These are phyloP conservation scores for Prosopocoilus inquinatus DNA, from an alignment of 2,888 invertebrate genomes.

Conservation along the genomic window DNA sequence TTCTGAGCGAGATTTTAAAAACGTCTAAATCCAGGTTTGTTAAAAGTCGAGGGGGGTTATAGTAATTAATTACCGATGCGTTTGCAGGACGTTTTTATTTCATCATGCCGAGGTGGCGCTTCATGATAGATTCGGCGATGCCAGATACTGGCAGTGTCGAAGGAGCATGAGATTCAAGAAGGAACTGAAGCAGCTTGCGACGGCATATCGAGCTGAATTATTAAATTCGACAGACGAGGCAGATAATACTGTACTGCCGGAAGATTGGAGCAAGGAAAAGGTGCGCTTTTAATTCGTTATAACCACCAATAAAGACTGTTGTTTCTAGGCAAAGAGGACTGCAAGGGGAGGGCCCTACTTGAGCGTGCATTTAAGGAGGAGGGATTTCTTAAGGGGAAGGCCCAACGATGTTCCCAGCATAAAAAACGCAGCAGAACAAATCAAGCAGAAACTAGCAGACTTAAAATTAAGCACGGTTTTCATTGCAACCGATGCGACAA, in stretches of 20 bases:
- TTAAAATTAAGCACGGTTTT: constrained; percentile 65
- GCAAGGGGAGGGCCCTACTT: constrained; percentile 72
- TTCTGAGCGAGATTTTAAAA: constrained; percentile 61
- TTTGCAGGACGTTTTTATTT: constrained; percentile 55
- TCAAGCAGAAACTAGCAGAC: constrained; percentile 59
- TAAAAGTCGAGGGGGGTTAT: constrained; percentile 6
- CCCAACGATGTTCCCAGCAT: constrained; percentile 75
- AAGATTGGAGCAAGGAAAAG: constrained; percentile 63
- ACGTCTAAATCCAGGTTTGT: constrained; percentile 51
- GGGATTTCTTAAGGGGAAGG: constrained; percentile 80
- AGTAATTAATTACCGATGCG: constrained; percentile 27
- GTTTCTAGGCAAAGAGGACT: constrained; percentile 49
- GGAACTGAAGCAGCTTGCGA: constrained; percentile 65
- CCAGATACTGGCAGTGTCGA: constrained; percentile 80
- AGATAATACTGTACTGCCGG: constrained; percentile 60
- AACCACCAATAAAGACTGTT: not conserved
- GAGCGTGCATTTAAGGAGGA: constrained; percentile 81
- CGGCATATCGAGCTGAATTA: constrained; percentile 60
- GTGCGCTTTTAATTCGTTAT: constrained; percentile 40
- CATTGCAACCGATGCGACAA: constrained; percentile 80
- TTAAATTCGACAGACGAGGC: constrained; percentile 62
- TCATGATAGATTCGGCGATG: constrained; percentile 83
- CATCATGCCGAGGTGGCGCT: constrained; percentile 83
- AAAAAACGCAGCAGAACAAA: constrained; percentile 73
- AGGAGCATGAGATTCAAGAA: constrained; percentile 89